phyloP scores from a whole-genome alignment of 2,113 vertebrate genomes.

The Grantiella picta region DNA sequence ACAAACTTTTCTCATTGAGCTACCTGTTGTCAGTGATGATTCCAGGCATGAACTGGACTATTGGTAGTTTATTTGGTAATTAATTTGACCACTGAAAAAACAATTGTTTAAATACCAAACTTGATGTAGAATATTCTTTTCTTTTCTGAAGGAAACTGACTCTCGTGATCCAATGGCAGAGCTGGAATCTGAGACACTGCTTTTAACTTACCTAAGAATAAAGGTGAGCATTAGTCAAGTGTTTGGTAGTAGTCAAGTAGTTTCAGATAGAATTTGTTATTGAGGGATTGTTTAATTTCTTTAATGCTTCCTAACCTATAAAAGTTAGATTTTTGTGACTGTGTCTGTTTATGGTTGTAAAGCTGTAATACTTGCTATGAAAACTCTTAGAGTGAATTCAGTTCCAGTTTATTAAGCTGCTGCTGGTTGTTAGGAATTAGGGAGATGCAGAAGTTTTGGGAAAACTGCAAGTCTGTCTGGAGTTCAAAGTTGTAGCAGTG shows the following conservation, averaged over 20 bases:
- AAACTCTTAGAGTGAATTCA: not conserved
- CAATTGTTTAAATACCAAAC: not conserved
- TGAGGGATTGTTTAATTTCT: not conserved
- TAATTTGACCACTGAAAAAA: not conserved
- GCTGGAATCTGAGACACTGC: conserved; percentile 63
- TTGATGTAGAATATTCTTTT: not conserved
- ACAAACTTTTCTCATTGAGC: not conserved
- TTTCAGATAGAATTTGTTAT: not conserved
- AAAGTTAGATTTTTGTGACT: not conserved
- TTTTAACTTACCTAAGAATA: conserved; percentile 56
- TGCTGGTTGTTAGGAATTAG: not conserved
- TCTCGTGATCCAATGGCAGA: not conserved
- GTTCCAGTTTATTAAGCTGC: not conserved
- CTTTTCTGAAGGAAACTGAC: not conserved
- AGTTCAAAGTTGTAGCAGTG: not conserved
- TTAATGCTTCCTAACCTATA: not conserved
- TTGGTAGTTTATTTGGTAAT: not conserved
- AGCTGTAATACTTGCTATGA: not conserved
- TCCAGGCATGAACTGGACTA: not conserved
- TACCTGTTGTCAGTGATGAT: not conserved
- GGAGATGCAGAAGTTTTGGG: not conserved
- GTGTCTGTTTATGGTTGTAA: not conserved
- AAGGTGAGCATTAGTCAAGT: conserved; percentile 44
- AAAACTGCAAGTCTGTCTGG: not conserved
- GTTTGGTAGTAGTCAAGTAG: not conserved